These are phyloP conservation scores for Barnardius zonarius DNA, from an alignment of 2,113 vertebrate species.

Conservation along the genomic window DNA sequence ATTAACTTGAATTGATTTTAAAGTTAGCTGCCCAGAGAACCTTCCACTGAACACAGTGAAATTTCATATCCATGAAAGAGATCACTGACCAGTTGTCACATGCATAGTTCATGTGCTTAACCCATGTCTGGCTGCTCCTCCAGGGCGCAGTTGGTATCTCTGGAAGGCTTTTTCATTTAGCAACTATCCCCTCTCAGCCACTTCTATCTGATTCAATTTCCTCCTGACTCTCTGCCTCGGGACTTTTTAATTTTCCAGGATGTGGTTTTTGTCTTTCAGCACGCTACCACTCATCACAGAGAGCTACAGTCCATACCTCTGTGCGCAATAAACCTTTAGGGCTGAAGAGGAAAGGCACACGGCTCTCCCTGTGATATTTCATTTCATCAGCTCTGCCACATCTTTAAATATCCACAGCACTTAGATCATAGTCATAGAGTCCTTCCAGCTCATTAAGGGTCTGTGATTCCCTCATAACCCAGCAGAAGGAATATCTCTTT, in stretches of 20 bases:
- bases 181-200: background rate
- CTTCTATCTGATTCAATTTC: background rate
- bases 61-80: background rate
- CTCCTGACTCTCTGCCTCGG: background rate
- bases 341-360: background rate
- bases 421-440: background rate
- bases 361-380: background rate
- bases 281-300: fast-evolving
- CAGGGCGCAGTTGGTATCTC: background rate
- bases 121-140: fast-evolving
- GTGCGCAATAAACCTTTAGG: background rate
- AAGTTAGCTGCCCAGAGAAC: background rate
- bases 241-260: background rate
- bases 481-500: background rate
- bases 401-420: background rate
- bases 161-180: background rate
- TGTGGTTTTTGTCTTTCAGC: background rate
- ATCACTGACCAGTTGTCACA: background rate
- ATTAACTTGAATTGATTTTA: background rate
- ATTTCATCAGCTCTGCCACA: background rate
- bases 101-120: background rate
- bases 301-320: background rate
- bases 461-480: background rate
- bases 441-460: background rate
- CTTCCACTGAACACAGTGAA: background rate